Conservation (phyloP, 1,140 invertebrate genomes). For the Musca vetustissima region DNA sequence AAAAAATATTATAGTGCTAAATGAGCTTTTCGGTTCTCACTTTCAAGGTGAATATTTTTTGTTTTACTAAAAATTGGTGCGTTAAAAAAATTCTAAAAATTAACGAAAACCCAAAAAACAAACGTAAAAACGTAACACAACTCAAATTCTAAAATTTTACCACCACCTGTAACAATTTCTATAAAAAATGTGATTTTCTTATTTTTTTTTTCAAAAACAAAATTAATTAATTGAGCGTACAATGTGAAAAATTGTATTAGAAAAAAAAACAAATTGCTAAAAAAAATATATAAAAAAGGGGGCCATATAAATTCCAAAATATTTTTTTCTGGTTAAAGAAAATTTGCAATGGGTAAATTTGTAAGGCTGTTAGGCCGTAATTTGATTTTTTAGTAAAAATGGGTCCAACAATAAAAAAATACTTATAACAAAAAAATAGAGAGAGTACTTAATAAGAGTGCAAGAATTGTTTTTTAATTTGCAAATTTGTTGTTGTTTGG, state of each 20-base stretch:
- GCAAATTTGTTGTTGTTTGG: background rate
- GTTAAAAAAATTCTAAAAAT: slow-evolving; percentile 1
- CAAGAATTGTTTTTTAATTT: slow-evolving; percentile 1
- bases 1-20: slow-evolving; percentile 1
- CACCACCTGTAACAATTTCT: slow-evolving; percentile 2
- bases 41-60: background rate
- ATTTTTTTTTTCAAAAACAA: slow-evolving; percentile 9
- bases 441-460: too few relatives aligned
- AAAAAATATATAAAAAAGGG: too few relatives aligned
- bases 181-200: too few relatives aligned
- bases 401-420: too few relatives aligned
- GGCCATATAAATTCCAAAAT: too few relatives aligned
- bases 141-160: slow-evolving; percentile 2
- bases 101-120: background rate
- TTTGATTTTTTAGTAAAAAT: too few relatives aligned
- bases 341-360: too few relatives aligned
- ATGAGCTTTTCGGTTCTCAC: slow-evolving; percentile 25
- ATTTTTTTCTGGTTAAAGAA: too few relatives aligned
- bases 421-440: too few relatives aligned
- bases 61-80: too few relatives aligned
- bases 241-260: slow-evolving; percentile 15
- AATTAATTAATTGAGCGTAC: slow-evolving; percentile 25
- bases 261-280: too few relatives aligned
- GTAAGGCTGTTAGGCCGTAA: background rate
- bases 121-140: background rate